Evolutionary conservation across 2,113 vertebrate genomes (phyloP).

Genomic region (Pseudorhombus dupliciocellatus): DNA sequence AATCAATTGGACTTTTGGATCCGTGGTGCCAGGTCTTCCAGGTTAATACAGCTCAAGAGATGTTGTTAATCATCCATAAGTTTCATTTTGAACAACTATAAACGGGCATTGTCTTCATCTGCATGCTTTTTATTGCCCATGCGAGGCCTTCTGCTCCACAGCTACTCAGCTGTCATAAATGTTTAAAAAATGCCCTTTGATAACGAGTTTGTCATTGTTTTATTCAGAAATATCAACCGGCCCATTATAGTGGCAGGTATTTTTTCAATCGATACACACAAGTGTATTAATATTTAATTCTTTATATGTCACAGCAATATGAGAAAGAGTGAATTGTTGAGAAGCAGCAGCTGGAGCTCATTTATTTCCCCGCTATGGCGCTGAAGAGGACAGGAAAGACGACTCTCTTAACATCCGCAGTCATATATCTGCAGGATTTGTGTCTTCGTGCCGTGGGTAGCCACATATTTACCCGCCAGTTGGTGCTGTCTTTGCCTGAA

Average conservation of each 20-base stretch:
- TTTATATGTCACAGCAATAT: slow-evolving; percentile 79
- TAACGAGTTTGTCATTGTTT: slow-evolving; percentile 85
- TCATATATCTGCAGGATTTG: slow-evolving; percentile 24
- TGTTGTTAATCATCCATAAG: slow-evolving; percentile 68
- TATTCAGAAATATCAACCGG: slow-evolving; percentile 84
- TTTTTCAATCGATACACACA: slow-evolving; percentile 83
- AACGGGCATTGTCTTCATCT: slow-evolving; percentile 71
- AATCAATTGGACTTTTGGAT: slow-evolving; percentile 60
- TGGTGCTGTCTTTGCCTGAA: slow-evolving; percentile 67
- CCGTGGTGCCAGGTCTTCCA: slow-evolving; percentile 44
- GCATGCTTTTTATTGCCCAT: slow-evolving; percentile 70
- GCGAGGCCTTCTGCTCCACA: slow-evolving; percentile 67
- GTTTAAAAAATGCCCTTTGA: slow-evolving; percentile 86
- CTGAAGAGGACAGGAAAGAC: slow-evolving; percentile 45
- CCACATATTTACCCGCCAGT: slow-evolving; percentile 26
- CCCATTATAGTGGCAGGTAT: slow-evolving; percentile 81
- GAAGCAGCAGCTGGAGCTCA: slow-evolving; percentile 60
- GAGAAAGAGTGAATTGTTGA: slow-evolving; percentile 70
- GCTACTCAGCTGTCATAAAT: slow-evolving; percentile 81
- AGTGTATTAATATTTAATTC: slow-evolving; percentile 82
- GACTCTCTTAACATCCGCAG: slow-evolving; percentile 26
- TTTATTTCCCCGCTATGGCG: slow-evolving; percentile 69
- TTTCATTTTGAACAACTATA: slow-evolving; percentile 65
- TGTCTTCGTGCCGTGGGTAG: slow-evolving; percentile 24
- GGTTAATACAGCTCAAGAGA: slow-evolving; percentile 68